Base-by-base conservation (phyloP, 53 echinoderm and acorn worm genomes). In the Luidia sarsii region DNA sequence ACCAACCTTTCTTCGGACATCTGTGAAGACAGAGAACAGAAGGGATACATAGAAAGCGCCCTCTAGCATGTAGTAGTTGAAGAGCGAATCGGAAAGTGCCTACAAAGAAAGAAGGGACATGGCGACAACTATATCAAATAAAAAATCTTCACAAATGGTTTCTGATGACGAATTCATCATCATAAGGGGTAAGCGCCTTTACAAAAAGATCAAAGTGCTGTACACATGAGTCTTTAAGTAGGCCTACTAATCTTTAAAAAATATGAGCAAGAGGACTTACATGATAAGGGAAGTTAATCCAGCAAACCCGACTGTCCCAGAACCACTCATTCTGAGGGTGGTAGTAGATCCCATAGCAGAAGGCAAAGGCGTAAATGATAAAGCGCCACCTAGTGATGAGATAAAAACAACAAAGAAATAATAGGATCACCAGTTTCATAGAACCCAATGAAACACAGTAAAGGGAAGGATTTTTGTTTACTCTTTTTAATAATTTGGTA, bases 301-400 rank as follows among this genome's bases (percentile, higher is more conserved):
- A 97, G 55, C 85, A 97, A 2, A 60, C 80, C 18, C 64, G 71
- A 0, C 90, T 60, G 25, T 85, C 80, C 97, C 97, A 97, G 77
- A 94, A 94, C 97, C 97, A 97, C 0, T 77, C 71, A 57, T 97
- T 74, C 21, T 70, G 53, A 0, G 88, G 90, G 3, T 91, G 83
- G 31, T 65, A 69, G 29, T 43, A 71, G 22, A 87, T 69, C 48
- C 93, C 94, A 81, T 97, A 97, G 20, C 61, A 68, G 50, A 91
- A 97, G 38, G 83, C 91, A 18, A 46, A 48, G 0, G 60, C 27
- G 60, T 97, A 97, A 77, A 94, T 94, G 19, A 82, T 24, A 67
- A 86, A 86, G n/a, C 97, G 82, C 97, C 97, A 97, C 70, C 97
- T 97, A 53, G n/a, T n/a, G n/a, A n/a, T n/a, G n/a, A n/a, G n/a